Percentiles rank a stretch among this genome's conserved stretches.
Conservation (phyloP, 1,140 invertebrate species). For the Zelostemma sp. region DNA sequence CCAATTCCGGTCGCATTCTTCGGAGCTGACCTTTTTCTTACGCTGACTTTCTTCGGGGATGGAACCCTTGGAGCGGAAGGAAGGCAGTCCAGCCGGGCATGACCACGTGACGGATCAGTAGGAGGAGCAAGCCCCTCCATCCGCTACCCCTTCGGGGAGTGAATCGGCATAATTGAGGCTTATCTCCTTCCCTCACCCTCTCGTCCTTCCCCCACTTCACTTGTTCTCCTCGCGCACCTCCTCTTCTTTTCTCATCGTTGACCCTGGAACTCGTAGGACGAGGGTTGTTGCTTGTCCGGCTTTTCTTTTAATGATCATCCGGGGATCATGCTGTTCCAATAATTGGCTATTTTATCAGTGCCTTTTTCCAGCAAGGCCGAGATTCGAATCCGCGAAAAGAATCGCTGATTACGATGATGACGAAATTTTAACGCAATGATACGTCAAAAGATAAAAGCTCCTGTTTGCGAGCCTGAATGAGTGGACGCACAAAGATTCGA, state of each 20-base stretch:
- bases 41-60: conserved; percentile 36
- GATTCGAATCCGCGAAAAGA: too few relatives aligned
- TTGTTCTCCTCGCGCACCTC: background rate
- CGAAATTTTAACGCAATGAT: too few relatives aligned
- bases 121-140: conserved; percentile 65
- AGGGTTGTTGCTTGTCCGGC: conserved; percentile 25
- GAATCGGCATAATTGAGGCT: conserved; percentile 63
- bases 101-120: conserved; percentile 62
- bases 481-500: conserved; percentile 26
- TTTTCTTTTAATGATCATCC: too few relatives aligned
- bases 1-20: too few relatives aligned
- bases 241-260: conserved; percentile 20
- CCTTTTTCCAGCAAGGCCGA: too few relatives aligned
- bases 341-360: too few relatives aligned
- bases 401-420: too few relatives aligned
- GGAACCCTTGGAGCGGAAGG: conserved; percentile 39
- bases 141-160: conserved; percentile 55
- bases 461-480: conserved; percentile 23
- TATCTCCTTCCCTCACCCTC: conserved; percentile 59
- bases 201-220: conserved; percentile 35
- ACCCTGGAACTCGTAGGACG: conserved; percentile 30
- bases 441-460: background rate
- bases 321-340: too few relatives aligned
- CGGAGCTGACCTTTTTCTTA: background rate
- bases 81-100: conserved; percentile 39